Evolutionary conservation across 1,140 invertebrate genomes (phyloP), one percentile per base, ranked within the genome.

Genomic region (Octopus bimaculoides): DNA sequence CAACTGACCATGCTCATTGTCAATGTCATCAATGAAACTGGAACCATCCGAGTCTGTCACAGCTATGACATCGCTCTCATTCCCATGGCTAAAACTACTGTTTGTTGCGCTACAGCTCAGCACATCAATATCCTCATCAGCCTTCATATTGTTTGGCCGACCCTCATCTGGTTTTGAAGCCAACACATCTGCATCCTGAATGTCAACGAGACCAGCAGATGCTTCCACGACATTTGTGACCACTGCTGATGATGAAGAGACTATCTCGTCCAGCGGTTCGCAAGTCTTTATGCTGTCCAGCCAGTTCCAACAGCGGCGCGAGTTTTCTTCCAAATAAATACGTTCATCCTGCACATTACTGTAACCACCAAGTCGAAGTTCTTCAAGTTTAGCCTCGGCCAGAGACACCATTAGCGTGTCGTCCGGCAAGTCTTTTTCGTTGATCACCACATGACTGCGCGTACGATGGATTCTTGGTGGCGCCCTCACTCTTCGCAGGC

Each of bases 261-360:
- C 74, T 26, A 82, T 54, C 69, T 83, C 83, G 73, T 87, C 86
- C 53, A 86, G 83, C 14, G 87, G 87, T 54, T 86, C 84, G 66
- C 84, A 85, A 4, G 84, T 86, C 79, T 86, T 82, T 52, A 89
- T 85, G 79, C 83, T 86, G 69, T 84, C 83, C 77, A 89, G 80
- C 88, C 88, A 89, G 52, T 74, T 87, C 80, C 86, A 86, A 79
- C 88, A 89, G 56, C 88, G 86, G 73, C 84, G 80, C 26, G 87
- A 85, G 74, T 87, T 88, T 76, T 87, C 88, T 75, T 88, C 85
- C 77, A 84, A 83, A 73, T 85, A 83, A 56, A 85, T 79, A 9
- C 81, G 83, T 52, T 85, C 85, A 76, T 87, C 85, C 61, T 81
- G 79, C 26, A 41, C 26, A 41, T 41, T 41, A 54, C 80, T 81